Base-by-base conservation (phyloP, 1,140 invertebrate genomes). In the Cardiocondyla obscurior region DNA sequence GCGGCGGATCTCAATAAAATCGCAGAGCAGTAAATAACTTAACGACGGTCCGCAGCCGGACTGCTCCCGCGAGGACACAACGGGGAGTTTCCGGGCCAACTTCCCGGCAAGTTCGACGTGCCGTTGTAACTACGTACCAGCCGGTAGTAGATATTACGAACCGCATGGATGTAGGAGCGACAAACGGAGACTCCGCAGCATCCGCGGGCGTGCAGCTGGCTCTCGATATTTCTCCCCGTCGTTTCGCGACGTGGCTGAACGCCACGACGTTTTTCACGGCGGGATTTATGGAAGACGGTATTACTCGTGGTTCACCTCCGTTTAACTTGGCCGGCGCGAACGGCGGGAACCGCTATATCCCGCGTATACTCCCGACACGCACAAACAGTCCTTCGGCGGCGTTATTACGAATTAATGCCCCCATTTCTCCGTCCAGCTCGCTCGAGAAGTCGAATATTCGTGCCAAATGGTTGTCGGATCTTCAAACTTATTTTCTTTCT, bases 1-100 rank as follows among this genome's bases (percentile, higher is more conserved):
- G 33, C 33, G 30, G 46, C 33, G 62, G 62, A 42, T 79, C 74
- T 79, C 74, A 79, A 69, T 79, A 79, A 79, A 79, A 79, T 79
- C 74, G 74, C 33, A 62, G 39, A 14, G 74, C 74, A 67, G 62
- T 79, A 79, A 79, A 79, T 69, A 79, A 79, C 62, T 67, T 67
- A 67, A 79, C 74, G 74, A 60, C 46, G 57, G 28, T 58, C 42
- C 72, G 64, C 39, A 25, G 25, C 49, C 19, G 22, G 74, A 79
- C 74, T 67, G 44, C 44, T 65, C 74, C 33, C 60, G 46, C 46
- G 46, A 49, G 62, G 62, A 67, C 46, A 79, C 74, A 67, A 76
- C 39, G 16, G 28, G n/a, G 36, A 79, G 65, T 69, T 69, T 62
- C 33, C 58, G 19, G 30, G 65, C 28, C n/a, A 69, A 79, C 74